Base-by-base conservation (phyloP, 1,140 invertebrate genomes). In the Drosophila santomea region DNA sequence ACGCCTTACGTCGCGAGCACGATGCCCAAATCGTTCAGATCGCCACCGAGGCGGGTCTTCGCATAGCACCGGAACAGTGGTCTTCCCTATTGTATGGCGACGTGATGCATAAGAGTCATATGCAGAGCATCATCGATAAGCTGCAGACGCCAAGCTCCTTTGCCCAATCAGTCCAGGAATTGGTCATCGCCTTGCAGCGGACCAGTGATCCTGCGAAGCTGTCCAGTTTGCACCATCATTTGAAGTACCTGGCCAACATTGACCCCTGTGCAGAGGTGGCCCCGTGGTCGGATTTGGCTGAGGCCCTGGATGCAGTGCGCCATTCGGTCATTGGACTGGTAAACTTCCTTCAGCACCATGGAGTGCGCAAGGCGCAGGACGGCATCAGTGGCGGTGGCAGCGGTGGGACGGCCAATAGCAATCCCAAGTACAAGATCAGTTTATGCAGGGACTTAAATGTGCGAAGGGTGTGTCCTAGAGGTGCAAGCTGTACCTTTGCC, bases 1-100 rank as follows among this genome's bases (percentile, higher is more conserved):
- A 99, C 69, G 95, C 97, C 4, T 92, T 99, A 15, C 94, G 99
- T 55, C 94, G 98, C 1, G 98, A 99, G 91, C 99, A 99, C 88
- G 98, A 99, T 93, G 97, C 98, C n/a, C 99, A 99, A 93, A 98
- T 98, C 78, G 97, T 98, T 8, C 97, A 98, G 93, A 99, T 99
- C 79, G 98, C 98, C 0, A 98, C 98, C 0, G 99, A 99, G 93
- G 98, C 98, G 15, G 98, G 98, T 11, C 93, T 99, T 5, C 94
- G 98, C 39, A 99, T 99, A 63, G 98, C 98, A 0, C 98, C 99
- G 0, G 99, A 99, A 91, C 98, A 99, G 91, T 99, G 98, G 99
- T 98, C 98, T 7, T 97, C 98, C 8, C 92, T 99, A 36, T 93
- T 99, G 2, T 99, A 99, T 92, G 98, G 98, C 2, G 98, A 99